Base-by-base conservation (phyloP, 2,797 vertebrate species). In the Triplophysa bombifrons region DNA sequence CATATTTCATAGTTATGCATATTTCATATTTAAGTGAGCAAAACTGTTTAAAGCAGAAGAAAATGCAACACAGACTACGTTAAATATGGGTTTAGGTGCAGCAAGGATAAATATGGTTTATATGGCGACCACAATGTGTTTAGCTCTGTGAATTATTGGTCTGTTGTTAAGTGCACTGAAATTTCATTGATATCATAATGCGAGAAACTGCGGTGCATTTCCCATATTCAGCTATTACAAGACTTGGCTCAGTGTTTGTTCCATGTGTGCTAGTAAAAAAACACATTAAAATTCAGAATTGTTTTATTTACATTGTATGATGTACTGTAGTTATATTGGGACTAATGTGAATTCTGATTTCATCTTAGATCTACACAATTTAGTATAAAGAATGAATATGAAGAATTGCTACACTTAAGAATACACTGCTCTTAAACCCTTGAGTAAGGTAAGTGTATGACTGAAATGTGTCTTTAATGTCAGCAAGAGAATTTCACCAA, bases 121-220 rank as follows among this genome's bases (percentile, higher is more conserved):
- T 63, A 20, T 63, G 25, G 27, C 3, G 60, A 63, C 60, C 60
- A 17, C 60, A 63, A 63, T 63, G 27, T 63, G 60, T 63, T 34
- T 63, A 34, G 60, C 22, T 17, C 25, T 63, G 60, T 63, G 60
- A 63, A 63, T 63, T 63, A 63, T 63, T 34, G 60, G 60, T 63
- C 60, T 63, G 60, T 19, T 63, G 60, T 63, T 63, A 34, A 63
- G 60, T 63, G 60, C 60, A 30, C 60, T 63, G 14, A 63, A 63
- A 63, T 63, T 30, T 8, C 27, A 63, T 63, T 63, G 60, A 34
- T 63, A 63, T 34, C 14, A 20, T 63, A 27, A 63, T 63, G 22
- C 58, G 34, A 61, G 58, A 25, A 61, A 61, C 58, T 16, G 58
- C 13, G 14, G 60, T 30, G 27, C 60, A 63, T 63, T 63, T 63